Base-by-base conservation (phyloP, 2,888 invertebrate genomes). In the Sclerodermus sp. region DNA sequence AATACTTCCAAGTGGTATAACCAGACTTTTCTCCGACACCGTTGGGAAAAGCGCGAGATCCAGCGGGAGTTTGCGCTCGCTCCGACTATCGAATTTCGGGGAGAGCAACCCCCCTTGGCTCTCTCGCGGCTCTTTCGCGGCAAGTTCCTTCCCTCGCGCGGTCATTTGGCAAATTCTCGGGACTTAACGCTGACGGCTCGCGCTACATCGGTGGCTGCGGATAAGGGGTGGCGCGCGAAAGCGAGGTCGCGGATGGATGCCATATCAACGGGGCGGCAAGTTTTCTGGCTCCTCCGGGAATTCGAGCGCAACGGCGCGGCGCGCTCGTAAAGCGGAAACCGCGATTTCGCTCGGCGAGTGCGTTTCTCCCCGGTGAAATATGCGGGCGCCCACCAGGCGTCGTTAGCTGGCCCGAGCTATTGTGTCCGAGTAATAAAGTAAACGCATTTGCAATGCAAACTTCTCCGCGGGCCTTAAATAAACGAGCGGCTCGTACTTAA, bases 371-470 rank as follows among this genome's bases (percentile, higher is more conserved):
- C 36, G 31, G 3, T 45, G 45, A 65, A 59, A 66, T 62, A 64
- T 57, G 60, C 58, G 56, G 50, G 48, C 45, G 43, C 45, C 43
- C 47, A 41, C 47, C 42, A 47, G 43, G 47, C 53, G 32, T 45
- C 45, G 52, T 57, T 59, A 51, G 57, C 45, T 51, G 40, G 46
- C 57, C 45, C 50, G 6, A 58, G 51, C 55, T 48, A 66, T 70
- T 69, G 70, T 66, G 62, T 53, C 52, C 53, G 58, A 55, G 56
- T 66, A 67, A 67, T 70, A 70, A 71, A 68, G 60, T 64, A 59
- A 60, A 60, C 51, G 57, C 58, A 72, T 71, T 69, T 70, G 70
- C 70, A 71, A 67, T 72, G 70, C 71, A 71, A 55, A 68, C 49
- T 44, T 49, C 47, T 44, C 47, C 39, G 17, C 5, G 17, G 31